Evolutionary conservation across 1,140 invertebrate genomes (phyloP), one percentile per base, ranked within the genome.

Genomic region (Micrasema longulum): DNA sequence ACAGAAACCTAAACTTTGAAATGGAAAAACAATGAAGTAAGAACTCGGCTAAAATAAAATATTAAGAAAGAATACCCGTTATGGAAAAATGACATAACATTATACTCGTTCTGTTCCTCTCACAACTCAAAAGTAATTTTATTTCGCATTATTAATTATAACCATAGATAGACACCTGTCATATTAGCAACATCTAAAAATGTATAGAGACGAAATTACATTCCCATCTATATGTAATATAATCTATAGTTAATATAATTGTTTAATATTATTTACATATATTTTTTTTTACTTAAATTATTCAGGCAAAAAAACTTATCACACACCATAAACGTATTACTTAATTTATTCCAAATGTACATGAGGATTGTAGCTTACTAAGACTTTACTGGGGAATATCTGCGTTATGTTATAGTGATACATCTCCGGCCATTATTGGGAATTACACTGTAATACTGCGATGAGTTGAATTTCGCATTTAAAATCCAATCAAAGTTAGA

Each of bases 261-360:
- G 48, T 75, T 67, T 68, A 66, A 69, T 74, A 70, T 74, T 75
- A 75, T 75, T 72, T 75, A 75, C 70, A 75, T 66, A 72, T 70
- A 72, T 74, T 57, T 62, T 69, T 67, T 72, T 74, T 69, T 72
- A 75, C 74, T 75, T 75, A 75, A 67, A 69, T 72, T 75, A 75
- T 45, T 75, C 74, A 75, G 74, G 74, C 74, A 75, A 75, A 75
- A 65, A 75, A 75, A 75, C 70, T 75, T 75, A 75, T 75, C 74
- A 75, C 73, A 74, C 73, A 75, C 74, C 67, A 66, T 75, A 48
- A 75, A 75, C 69, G 47, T 72, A 75, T 53, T 43, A 38, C 55
- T 60, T 60, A 60, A 60, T 43, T 60, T 60, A 60, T 23, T 60
- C 36, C 55, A 60, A 60, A 60, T 60, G 38, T 60, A 60, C 55